These are phyloP conservation scores for Diphyllodes magnificus DNA, from an alignment of 2,113 vertebrate genomes.

Conservation along the genomic window DNA sequence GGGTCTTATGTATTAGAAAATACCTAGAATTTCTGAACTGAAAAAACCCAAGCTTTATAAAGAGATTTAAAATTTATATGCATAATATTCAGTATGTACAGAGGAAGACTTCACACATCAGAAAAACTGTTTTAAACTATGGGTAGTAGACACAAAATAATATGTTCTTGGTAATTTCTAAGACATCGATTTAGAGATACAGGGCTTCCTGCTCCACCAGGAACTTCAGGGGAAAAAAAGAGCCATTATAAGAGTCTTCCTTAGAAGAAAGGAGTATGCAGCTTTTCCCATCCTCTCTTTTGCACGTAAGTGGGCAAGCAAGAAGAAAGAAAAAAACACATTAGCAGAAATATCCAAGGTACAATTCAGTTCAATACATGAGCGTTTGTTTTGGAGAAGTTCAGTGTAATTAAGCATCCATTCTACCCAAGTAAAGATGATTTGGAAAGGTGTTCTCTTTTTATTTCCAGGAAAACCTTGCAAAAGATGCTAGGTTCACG, in stretches of 20 bases:
- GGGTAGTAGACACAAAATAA: background rate
- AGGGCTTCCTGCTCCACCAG: background rate
- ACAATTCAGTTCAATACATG: background rate
- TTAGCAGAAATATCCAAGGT: background rate
- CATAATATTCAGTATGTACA: background rate
- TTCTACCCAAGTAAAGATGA: slow-evolving; percentile 19
- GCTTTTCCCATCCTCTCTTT: background rate
- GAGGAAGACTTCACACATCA: background rate
- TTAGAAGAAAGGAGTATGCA: background rate
- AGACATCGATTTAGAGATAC: background rate
- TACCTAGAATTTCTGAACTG: background rate
- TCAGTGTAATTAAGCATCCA: background rate
- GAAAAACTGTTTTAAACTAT: background rate
- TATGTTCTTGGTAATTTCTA: background rate
- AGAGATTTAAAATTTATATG: background rate
- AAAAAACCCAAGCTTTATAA: background rate
- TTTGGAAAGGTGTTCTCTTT: slow-evolving; percentile 55
- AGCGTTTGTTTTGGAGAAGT: slow-evolving; percentile 41
- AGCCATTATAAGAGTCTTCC: background rate
- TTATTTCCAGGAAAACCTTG: slow-evolving; percentile 47
- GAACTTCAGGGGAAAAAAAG: background rate
- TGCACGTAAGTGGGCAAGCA: background rate
- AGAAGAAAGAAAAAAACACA: background rate
- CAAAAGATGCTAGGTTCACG: slow-evolving; percentile 30
- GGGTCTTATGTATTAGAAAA: background rate